Evolutionary conservation across 2,888 invertebrate genomes (phyloP).

Genomic region (Drosophila imparisetae): DNA sequence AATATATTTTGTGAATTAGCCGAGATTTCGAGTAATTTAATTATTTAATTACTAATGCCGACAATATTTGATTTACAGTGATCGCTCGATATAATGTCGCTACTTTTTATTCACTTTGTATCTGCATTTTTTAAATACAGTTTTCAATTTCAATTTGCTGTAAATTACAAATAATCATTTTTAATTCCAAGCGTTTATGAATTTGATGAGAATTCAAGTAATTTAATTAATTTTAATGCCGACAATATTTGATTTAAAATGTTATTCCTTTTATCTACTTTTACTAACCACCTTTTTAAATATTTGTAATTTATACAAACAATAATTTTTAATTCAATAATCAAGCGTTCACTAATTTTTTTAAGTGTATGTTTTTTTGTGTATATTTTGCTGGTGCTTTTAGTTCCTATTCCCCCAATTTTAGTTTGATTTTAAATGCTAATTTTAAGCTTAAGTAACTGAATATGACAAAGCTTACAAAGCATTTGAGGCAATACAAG

Average conservation of each 20-base stretch:
- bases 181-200: neutral
- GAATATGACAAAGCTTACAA: slow-evolving; percentile 77
- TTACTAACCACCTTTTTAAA: neutral
- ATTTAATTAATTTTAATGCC: slow-evolving; percentile 29
- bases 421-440: slow-evolving; percentile 51
- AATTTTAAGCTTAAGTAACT: slow-evolving; percentile 67
- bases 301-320: neutral
- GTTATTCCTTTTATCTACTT: neutral
- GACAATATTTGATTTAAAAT: slow-evolving; percentile 52
- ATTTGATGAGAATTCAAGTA: slow-evolving; percentile 4
- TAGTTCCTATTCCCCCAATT: slow-evolving; percentile 72
- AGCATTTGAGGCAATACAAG: slow-evolving; percentile 79
- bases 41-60: slow-evolving; percentile 32
- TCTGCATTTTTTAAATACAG: neutral
- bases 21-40: slow-evolving; percentile 14
- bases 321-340: neutral
- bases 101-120: neutral
- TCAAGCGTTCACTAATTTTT: slow-evolving; percentile 7
- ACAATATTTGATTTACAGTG: slow-evolving; percentile 52
- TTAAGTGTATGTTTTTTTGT: slow-evolving; percentile 27
- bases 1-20: slow-evolving; percentile 59
- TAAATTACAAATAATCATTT: neutral
- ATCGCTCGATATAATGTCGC: neutral
- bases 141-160: neutral
- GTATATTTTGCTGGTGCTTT: slow-evolving; percentile 77